A percentile compares a stretch with the other conserved stretches of the same genome.
These are phyloP conservation scores for Scolopax rusticola DNA, from an alignment of 2,797 vertebrate genomes.

Conservation along the genomic window DNA sequence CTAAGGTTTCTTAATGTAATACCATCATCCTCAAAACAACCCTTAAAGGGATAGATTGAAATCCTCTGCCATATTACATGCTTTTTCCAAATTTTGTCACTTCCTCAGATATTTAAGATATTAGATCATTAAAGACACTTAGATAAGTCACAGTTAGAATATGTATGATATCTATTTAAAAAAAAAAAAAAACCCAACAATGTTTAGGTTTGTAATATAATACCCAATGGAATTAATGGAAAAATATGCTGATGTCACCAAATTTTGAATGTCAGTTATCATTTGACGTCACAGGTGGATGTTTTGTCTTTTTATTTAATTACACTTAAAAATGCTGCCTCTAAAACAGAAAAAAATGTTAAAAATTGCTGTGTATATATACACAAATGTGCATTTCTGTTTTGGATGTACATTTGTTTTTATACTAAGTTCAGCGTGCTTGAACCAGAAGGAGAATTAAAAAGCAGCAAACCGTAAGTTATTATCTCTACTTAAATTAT, in stretches of 20 bases:
- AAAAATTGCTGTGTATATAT: neutral
- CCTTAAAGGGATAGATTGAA: neutral
- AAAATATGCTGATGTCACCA: neutral
- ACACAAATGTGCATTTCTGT: neutral
- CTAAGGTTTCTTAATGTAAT: neutral
- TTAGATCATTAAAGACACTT: neutral
- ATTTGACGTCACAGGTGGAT: neutral
- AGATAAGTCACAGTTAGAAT: neutral
- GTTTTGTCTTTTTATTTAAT: neutral
- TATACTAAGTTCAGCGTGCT: neutral
- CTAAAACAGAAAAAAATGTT: neutral
- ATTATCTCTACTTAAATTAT: neutral
- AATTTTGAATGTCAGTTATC: neutral
- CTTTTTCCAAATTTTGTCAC: neutral
- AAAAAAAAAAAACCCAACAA: neutral
- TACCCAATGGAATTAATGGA: neutral
- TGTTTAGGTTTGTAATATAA: neutral
- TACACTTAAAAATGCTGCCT: neutral
- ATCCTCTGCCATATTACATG: neutral
- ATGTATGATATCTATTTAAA: neutral
- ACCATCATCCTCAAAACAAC: neutral
- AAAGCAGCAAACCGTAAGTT: accelerated
- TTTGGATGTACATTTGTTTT: neutral
- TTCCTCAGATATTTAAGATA: neutral
- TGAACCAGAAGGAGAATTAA: neutral